These are phyloP conservation scores for Leucophenga montana DNA, from an alignment of 2,888 invertebrate species.

Conservation along the genomic window DNA sequence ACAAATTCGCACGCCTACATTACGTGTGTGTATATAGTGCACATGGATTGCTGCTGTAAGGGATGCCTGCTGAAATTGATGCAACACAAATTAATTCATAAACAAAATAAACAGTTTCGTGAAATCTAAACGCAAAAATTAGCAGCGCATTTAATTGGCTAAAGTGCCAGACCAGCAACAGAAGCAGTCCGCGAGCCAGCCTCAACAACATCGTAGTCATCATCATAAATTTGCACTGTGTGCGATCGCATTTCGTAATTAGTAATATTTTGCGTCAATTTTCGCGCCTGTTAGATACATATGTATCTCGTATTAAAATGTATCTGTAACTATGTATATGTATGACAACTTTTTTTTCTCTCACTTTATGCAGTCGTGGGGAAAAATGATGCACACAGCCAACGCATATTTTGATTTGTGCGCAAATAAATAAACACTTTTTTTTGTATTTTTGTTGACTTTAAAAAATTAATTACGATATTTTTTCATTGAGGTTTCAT, in stretches of 20 bases:
- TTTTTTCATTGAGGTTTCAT: background rate
- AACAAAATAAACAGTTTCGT: conserved; percentile 27
- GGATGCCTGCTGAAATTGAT: background rate
- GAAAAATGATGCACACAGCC: too few relatives aligned
- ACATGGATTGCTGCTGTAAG: too few relatives aligned
- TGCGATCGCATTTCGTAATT: conserved; percentile 14
- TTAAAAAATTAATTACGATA: background rate
- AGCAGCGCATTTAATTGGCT: conserved; percentile 69
- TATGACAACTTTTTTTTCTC: too few relatives aligned
- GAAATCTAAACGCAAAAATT: conserved; percentile 54
- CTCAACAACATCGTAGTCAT: background rate
- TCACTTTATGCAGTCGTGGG: too few relatives aligned
- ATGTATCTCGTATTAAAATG: background rate
- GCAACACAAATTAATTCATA: conserved; percentile 25
- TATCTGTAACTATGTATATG: background rate
- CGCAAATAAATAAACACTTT: background rate
- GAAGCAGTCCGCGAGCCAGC: background rate
- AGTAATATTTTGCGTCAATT: conserved; percentile 8
- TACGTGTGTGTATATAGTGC: too few relatives aligned
- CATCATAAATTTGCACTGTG: background rate
- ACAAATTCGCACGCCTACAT: conserved; percentile 23
- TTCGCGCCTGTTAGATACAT: background rate
- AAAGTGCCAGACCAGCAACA: conserved; percentile 56
- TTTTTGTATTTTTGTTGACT: background rate
- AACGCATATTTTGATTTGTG: background rate